Base-by-base conservation (phyloP, 2,797 vertebrate species). In the Perodicticus potto region DNA sequence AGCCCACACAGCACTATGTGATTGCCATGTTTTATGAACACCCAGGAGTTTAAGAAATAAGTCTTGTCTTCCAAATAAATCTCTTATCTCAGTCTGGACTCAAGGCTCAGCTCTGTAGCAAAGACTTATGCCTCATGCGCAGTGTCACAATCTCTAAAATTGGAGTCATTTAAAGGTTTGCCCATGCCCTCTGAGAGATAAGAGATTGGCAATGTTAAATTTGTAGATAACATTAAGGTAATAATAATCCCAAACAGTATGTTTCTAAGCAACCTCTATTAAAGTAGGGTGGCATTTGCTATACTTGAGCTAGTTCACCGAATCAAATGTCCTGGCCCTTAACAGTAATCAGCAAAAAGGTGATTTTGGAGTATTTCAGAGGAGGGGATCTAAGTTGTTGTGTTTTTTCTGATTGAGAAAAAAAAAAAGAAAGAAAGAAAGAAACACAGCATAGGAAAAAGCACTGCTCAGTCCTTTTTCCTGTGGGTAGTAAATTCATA, bases 101-200 rank as follows among this genome's bases (percentile, higher is more conserved):
- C 70, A 94, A 95, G 69, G 93, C 67, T 92, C 67, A 96, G 76
- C 57, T 97, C 27, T 16, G 57, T 76, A 70, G 43, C 57, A 72
- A 80, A 91, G 72, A 63, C 63, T 96, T 73, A 89, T 57, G 63
- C 53, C 78, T 83, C 67, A 86, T 43, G 70, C 59, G 73, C 7
- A 53, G 10, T 37, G 65, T 87, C 81, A 92, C 82, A 32, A 3
- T 89, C 91, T 96, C 83, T 93, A 73, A 92, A 93, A 89, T 0
- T 77, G 43, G n/a, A 92, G 69, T 95, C 81, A 92, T 88, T 97
- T 95, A 96, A 94, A 97, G 32, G 53, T 90, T 94, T 95, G 72
- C 25, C 96, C 97, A 98, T 49, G 34, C 96, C 97, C 97, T 89
- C 43, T 43, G 22, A 40, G 91, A 96, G 95, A 98, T 98, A 98